These are phyloP conservation scores for Candoia aspera DNA, from an alignment of 2,113 vertebrate genomes.

Conservation along the genomic window DNA sequence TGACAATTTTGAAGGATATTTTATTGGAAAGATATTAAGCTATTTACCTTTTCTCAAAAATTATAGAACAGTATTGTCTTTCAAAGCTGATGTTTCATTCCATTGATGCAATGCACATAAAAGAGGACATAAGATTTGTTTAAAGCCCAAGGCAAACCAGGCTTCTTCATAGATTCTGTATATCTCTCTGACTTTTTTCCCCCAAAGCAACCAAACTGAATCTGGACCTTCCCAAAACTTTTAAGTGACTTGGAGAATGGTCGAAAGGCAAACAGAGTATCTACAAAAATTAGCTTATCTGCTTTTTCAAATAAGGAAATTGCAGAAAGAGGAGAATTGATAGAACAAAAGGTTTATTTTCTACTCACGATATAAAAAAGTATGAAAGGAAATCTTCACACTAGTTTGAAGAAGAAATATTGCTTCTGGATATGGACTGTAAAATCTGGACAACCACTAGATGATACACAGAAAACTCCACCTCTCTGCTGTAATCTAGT, in stretches of 20 bases:
- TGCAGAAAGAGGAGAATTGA: neutral
- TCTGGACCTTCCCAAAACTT: neutral
- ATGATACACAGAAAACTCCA: neutral
- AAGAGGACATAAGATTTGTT: neutral
- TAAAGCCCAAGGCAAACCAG: neutral
- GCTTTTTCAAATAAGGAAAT: neutral
- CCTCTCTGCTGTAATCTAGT: neutral
- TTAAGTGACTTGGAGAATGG: neutral
- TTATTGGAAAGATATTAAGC: conserved; percentile 1
- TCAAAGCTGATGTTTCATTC: neutral
- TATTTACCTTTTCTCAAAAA: conserved; percentile 8
- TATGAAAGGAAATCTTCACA: neutral
- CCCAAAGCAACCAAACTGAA: neutral
- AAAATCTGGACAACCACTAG: neutral
- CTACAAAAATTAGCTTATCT: neutral
- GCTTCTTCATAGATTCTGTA: neutral
- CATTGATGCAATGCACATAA: neutral
- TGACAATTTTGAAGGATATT: neutral
- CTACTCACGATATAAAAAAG: neutral
- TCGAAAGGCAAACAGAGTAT: neutral
- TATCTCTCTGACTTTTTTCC: neutral
- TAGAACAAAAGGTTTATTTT: neutral
- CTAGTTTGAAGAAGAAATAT: neutral
- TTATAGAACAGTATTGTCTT: neutral
- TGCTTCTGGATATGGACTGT: neutral